A percentile compares a stretch with the other conserved stretches of the same genome.
phyloP scores from a whole-genome alignment of 2,113 vertebrate species.

The Centropristis striata region DNA sequence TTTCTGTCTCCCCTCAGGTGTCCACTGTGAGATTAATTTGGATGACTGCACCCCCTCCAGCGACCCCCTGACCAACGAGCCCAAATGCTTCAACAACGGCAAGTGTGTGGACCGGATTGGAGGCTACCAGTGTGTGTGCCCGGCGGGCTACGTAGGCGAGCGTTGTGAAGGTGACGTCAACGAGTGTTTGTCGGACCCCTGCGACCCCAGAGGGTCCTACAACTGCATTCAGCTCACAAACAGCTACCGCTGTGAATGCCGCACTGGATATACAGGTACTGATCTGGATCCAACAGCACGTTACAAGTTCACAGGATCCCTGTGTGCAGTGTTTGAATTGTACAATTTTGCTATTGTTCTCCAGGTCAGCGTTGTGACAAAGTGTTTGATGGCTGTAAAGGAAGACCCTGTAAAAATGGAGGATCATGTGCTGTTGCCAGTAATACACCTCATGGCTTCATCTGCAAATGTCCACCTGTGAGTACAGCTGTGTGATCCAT shows the following conservation, averaged over 20 bases:
- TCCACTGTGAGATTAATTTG: slow-evolving; percentile 97
- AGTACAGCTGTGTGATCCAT: slow-evolving; percentile 57
- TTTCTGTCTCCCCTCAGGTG: slow-evolving; percentile 81
- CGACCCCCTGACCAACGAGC: slow-evolving; percentile 90
- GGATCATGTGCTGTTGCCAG: slow-evolving; percentile 94
- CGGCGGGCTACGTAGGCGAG: slow-evolving; percentile 94
- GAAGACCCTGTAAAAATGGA: slow-evolving; percentile 92
- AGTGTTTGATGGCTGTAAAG: slow-evolving; percentile 93
- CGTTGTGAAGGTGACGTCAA: slow-evolving; percentile 98
- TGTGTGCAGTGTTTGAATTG: background rate
- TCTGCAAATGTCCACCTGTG: slow-evolving; percentile 96
- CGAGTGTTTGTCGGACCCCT: slow-evolving; percentile 97
- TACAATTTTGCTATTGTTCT: background rate
- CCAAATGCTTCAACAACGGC: slow-evolving; percentile 97
- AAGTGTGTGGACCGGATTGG: slow-evolving; percentile 94
- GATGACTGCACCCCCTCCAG: slow-evolving; percentile 93
- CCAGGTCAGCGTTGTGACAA: slow-evolving; percentile 95
- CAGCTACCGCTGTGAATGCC: slow-evolving; percentile 95
- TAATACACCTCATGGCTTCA: slow-evolving; percentile 95
- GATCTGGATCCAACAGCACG: background rate
- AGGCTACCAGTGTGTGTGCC: slow-evolving; percentile 94
- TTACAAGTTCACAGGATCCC: background rate
- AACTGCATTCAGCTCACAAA: slow-evolving; percentile 97
- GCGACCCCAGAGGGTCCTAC: slow-evolving; percentile 93
- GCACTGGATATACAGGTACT: slow-evolving; percentile 92